These are phyloP conservation scores for Loriculus beryllinus DNA, from an alignment of 2,797 vertebrate species.

Conservation along the genomic window DNA sequence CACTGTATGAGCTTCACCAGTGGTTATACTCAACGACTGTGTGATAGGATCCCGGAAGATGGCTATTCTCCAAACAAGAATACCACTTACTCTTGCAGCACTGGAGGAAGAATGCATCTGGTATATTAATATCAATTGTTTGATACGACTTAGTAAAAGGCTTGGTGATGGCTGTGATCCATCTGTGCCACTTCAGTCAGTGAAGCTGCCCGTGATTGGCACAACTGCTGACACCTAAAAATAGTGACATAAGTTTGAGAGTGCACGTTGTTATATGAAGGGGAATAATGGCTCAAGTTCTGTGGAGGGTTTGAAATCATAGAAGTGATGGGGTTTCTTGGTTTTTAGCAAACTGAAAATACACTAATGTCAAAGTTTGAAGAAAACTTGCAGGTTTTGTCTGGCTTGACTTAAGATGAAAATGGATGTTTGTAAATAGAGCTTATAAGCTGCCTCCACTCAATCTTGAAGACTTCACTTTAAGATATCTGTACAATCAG, in stretches of 20 bases:
- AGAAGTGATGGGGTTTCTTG: not conserved
- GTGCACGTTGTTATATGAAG: not conserved
- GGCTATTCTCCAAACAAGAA: constrained; percentile 72
- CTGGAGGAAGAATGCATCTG: constrained; percentile 84
- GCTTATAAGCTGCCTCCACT: not conserved
- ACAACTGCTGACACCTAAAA: not conserved
- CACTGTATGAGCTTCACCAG: constrained; percentile 75
- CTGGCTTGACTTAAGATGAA: not conserved
- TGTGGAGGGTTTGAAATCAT: not conserved
- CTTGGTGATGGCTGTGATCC: not conserved
- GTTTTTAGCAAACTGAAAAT: not conserved
- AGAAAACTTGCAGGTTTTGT: not conserved
- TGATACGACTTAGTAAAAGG: not conserved
- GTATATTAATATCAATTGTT: constrained; percentile 75
- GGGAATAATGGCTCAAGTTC: not conserved
- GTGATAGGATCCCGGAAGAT: constrained; percentile 68
- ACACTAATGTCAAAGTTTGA: not conserved
- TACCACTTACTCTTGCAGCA: constrained; percentile 70
- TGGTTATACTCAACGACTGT: constrained; percentile 72
- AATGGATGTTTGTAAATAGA: not conserved
- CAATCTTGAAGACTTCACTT: not conserved
- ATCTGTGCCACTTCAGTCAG: not conserved
- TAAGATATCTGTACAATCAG: not conserved
- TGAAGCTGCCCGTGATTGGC: not conserved
- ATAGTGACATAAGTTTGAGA: not conserved